These are phyloP conservation scores for Taurulus bubalis DNA, from an alignment of 2,113 vertebrate species.

Conservation along the genomic window DNA sequence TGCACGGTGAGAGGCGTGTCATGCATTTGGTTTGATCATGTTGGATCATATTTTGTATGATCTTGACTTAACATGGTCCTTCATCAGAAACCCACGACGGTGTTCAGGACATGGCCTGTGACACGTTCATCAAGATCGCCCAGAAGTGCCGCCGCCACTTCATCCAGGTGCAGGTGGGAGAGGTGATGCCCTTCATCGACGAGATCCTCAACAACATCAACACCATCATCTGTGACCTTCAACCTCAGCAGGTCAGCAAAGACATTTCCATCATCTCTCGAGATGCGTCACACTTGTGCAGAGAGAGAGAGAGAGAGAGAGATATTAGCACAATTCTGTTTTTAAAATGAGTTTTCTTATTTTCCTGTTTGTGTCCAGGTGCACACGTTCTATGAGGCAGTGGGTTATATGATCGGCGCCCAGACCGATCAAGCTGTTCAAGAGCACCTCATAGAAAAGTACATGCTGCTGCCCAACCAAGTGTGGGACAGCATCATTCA, in stretches of 20 bases:
- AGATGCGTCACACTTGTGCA: not conserved
- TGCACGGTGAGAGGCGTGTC: constrained; percentile 90
- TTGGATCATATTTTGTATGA: not conserved
- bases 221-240: constrained; percentile 99
- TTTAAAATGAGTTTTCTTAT: not conserved
- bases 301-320: not conserved
- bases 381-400: constrained; percentile 98
- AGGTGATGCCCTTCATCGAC: constrained; percentile 99
- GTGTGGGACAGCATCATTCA: constrained; percentile 99
- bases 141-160: constrained; percentile 99
- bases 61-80: too few species aligned
- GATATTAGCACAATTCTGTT: not conserved
- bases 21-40: not conserved
- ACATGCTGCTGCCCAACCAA: constrained; percentile 99
- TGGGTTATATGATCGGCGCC: constrained; percentile 99
- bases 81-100: constrained; percentile 96
- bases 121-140: constrained; percentile 99
- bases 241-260: constrained; percentile 93
- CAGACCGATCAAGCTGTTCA: constrained; percentile 97
- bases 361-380: constrained; percentile 82
- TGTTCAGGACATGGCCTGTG: constrained; percentile 99
- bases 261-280: not conserved
- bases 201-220: constrained; percentile 99
- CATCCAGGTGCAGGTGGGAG: constrained; percentile 98
- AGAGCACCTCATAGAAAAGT: constrained; percentile 98